Evolutionary conservation across 2,113 vertebrate species (phyloP).

Genomic region (Ellobius talpinus): DNA sequence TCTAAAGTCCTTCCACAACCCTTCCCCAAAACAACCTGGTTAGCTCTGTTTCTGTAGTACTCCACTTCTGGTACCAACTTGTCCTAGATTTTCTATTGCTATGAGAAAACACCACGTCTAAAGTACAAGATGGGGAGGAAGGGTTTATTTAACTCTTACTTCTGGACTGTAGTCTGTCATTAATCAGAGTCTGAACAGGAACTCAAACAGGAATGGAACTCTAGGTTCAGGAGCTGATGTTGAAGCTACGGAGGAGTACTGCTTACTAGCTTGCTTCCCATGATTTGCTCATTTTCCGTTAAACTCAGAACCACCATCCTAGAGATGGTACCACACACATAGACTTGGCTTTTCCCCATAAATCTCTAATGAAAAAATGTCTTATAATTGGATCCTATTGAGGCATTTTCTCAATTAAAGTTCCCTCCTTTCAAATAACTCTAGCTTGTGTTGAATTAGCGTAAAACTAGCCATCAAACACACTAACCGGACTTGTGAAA

Average conservation of each 20-base stretch:
- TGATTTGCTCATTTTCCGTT: background rate
- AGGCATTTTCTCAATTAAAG: background rate
- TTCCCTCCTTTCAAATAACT: background rate
- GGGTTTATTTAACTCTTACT: background rate
- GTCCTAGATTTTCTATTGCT: background rate
- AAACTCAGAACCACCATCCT: background rate
- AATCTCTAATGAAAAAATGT: background rate
- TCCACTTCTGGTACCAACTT: background rate
- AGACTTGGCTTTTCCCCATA: rapidly evolving
- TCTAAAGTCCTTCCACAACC: background rate
- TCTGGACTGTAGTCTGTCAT: background rate
- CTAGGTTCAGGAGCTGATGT: background rate
- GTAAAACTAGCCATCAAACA: background rate
- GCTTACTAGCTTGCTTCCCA: background rate
- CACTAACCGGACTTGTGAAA: background rate
- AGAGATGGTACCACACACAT: background rate
- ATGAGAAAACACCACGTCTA: background rate
- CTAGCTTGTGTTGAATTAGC: background rate
- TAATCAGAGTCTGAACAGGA: background rate
- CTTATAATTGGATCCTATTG: background rate
- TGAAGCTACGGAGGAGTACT: background rate
- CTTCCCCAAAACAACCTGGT: background rate
- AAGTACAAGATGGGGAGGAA: background rate
- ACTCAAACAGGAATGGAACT: background rate
- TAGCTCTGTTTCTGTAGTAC: background rate